These are phyloP conservation scores for Oreocharis arfaki DNA, from an alignment of 2,113 vertebrate species.

Conservation along the genomic window DNA sequence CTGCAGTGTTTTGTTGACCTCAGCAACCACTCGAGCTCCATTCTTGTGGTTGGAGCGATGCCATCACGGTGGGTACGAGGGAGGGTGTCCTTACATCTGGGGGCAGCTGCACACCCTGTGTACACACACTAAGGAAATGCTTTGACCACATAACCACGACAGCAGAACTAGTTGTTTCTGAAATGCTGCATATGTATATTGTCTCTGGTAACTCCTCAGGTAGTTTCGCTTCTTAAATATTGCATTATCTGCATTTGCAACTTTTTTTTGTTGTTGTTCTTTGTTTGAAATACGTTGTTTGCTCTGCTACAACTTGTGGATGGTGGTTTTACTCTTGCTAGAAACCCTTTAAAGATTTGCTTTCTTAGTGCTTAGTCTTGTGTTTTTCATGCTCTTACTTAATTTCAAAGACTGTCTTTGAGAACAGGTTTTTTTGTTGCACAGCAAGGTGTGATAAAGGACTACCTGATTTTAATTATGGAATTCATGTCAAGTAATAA, in stretches of 20 bases:
- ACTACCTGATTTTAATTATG: conserved; percentile 32
- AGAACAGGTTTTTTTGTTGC: conserved; percentile 19
- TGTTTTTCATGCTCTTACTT: conserved; percentile 1
- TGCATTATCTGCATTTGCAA: not conserved
- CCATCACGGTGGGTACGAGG: not conserved
- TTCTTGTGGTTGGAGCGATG: conserved; percentile 15
- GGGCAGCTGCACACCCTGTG: not conserved
- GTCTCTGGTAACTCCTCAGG: not conserved
- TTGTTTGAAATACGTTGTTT: not conserved
- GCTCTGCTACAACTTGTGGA: not conserved
- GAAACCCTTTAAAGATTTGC: not conserved
- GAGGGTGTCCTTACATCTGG: not conserved
- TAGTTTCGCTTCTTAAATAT: not conserved
- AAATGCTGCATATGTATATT: not conserved
- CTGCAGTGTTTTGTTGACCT: conserved; percentile 23
- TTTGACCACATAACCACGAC: conserved; percentile 3
- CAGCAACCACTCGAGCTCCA: not conserved
- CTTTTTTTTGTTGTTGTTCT: not conserved
- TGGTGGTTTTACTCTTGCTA: not conserved
- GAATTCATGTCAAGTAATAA: conserved; percentile 35
- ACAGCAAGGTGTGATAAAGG: conserved; percentile 7
- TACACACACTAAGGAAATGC: not conserved
- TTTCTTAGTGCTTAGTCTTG: not conserved
- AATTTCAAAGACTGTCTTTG: conserved; percentile 26
- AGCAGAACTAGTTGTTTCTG: conserved; percentile 5